Evolutionary conservation across 2,888 invertebrate species (phyloP), one percentile per base, ranked within the genome.

Genomic region (Drosophila glabriapex): DNA sequence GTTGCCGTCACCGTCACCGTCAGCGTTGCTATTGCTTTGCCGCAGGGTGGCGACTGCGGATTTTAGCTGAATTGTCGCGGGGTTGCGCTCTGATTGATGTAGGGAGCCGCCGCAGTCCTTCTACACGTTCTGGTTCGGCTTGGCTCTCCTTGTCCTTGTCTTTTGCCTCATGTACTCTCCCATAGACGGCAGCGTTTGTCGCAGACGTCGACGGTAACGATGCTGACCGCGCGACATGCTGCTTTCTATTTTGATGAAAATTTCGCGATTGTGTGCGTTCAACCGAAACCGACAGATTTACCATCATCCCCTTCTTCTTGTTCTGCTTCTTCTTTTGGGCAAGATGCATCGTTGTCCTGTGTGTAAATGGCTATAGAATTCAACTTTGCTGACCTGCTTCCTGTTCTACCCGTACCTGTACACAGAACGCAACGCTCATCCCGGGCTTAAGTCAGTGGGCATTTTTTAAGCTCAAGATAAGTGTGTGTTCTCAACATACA

Each of bases 191-290:
- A 68, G 67, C 61, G 68, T 61, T 82, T 79, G 76, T 80, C 83
- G 72, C 80, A 75, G 80, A 68, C 82, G 58, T n/a, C 19, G 78
- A 69, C 55, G 77, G 63, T 59, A 72, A 73, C 64, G 66, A 66
- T 81, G 78, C 78, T 78, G 81, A 77, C 68, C 83, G 68, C 77
- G 77, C 83, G 71, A 81, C 75, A 76, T 74, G 66, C 74, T 77
- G 83, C 74, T 69, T 91, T 91, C 81, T 76, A 79, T 85, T 87
- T 89, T 80, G 87, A 85, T 91, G 87, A 78, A 81, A 90, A 80
- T 85, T 83, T 84, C 91, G 89, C 91, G 90, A 91, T 82, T 91
- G 76, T 82, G 85, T 83, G 82, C 85, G 78, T 75, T 91, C 82
- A 89, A 89, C 84, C 83, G 79, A 75, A 86, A 76, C 70, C 72